phyloP scores from a whole-genome alignment of 2,797 vertebrate genomes.

The Takifugu ocellatus region DNA sequence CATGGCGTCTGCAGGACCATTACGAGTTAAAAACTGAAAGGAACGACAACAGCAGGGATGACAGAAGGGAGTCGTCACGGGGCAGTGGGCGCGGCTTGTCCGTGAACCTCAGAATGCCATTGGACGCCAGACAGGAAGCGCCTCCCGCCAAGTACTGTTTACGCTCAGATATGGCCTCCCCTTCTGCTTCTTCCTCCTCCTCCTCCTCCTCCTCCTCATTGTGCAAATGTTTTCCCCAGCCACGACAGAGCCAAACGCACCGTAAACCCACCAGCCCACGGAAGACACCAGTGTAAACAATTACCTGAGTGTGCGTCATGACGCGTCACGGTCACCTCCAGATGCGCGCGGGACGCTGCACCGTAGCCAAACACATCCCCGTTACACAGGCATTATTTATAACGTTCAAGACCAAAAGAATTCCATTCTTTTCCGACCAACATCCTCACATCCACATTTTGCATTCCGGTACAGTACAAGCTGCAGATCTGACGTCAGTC shows the following conservation, averaged over 20 bases:
- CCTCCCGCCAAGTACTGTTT: conserved; percentile 14
- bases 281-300: no score
- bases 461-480: neutral
- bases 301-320: no score
- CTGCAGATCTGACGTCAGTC: neutral
- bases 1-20: conserved; percentile 4
- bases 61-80: conserved; percentile 5
- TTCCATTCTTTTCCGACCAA: no score
- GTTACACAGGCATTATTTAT: no score
- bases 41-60: neutral
- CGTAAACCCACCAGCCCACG: no score
- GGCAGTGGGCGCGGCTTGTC: conserved; percentile 50
- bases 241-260: conserved; percentile 32
- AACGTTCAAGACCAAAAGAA: no score
- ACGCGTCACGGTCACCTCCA: no score
- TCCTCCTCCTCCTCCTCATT: neutral
- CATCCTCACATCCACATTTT: no score
- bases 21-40: conserved; percentile 5
- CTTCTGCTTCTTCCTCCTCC: neutral
- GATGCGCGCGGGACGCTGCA: no score
- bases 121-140: conserved; percentile 50
- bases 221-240: conserved; percentile 12
- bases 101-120: conserved; percentile 52
- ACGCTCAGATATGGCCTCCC: conserved; percentile 10
- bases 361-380: no score